Conservation (phyloP, 2,888 invertebrate genomes). For the Geotrupes spiniger region DNA sequence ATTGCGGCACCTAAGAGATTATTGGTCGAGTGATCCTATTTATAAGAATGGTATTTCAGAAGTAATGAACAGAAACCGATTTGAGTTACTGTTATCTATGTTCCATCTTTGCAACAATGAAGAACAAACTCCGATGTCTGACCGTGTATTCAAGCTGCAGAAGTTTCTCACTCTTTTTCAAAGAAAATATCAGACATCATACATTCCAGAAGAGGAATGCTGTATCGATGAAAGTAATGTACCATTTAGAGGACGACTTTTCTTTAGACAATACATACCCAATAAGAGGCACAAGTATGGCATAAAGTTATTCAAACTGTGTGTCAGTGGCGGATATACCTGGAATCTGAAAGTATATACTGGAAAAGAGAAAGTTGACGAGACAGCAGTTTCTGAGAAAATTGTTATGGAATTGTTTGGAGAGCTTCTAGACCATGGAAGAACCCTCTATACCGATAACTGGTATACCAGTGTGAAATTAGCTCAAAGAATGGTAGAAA, state of each 20-base stretch:
- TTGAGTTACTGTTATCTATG: slow-evolving; percentile 13
- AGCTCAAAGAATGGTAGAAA: no score
- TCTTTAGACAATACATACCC: slow-evolving; percentile 20
- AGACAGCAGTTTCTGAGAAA: slow-evolving; percentile 2
- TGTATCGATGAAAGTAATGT: slow-evolving; percentile 29
- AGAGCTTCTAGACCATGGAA: slow-evolving; percentile 22
- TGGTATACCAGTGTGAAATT: slow-evolving; percentile 31
- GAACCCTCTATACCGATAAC: slow-evolving; percentile 30
- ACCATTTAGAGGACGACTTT: slow-evolving; percentile 19
- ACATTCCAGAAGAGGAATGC: slow-evolving; percentile 24
- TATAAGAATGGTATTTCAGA: slow-evolving; percentile 5
- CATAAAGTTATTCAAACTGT: slow-evolving; percentile 23
- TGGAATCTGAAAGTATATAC: slow-evolving; percentile 16
- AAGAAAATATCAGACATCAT: slow-evolving; percentile 19
- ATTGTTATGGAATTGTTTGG: slow-evolving; percentile 23
- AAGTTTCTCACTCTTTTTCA: slow-evolving; percentile 13
- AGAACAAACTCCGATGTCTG: neutral
- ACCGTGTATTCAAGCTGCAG: slow-evolving; percentile 21
- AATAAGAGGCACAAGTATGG: slow-evolving; percentile 17
- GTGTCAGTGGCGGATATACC: slow-evolving; percentile 17
- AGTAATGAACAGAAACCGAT: slow-evolving; percentile 16
- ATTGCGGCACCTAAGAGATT: slow-evolving; percentile 8
- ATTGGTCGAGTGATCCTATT: slow-evolving; percentile 5
- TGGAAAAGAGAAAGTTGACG: slow-evolving; percentile 14
- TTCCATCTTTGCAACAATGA: slow-evolving; percentile 19